Evolutionary conservation across 2,113 vertebrate genomes (phyloP).

Genomic region (Gavia stellata): DNA sequence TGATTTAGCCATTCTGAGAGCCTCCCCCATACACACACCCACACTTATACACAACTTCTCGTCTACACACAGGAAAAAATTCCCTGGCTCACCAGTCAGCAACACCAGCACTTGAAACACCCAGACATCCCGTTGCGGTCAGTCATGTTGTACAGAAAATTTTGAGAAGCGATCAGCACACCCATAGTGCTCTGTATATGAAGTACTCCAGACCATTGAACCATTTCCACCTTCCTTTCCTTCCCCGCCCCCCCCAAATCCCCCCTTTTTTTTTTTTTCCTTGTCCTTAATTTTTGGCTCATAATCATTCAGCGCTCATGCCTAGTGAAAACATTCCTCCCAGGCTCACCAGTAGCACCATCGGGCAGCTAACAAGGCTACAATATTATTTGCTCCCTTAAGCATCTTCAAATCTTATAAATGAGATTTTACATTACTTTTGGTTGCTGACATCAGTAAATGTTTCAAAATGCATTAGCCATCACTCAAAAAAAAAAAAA

Average conservation of each 20-base stretch:
- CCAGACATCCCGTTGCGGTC: rapidly evolving
- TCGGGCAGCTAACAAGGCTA: background rate
- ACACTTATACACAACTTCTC: background rate
- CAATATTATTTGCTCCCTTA: background rate
- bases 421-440: background rate
- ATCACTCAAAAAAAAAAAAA: background rate
- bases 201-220: background rate
- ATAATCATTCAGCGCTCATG: background rate
- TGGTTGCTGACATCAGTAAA: background rate
- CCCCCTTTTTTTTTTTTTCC: background rate
- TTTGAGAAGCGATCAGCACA: rapidly evolving
- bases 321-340: background rate
- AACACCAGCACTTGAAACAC: background rate
- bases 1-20: background rate
- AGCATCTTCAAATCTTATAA: background rate
- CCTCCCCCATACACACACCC: rapidly evolving
- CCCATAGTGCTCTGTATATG: background rate
- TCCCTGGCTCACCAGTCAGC: background rate
- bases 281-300: background rate
- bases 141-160: background rate
- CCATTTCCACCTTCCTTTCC: background rate
- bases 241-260: background rate
- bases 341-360: background rate
- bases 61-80: background rate
- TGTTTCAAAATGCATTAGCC: background rate